Percentiles rank a stretch among this genome's conserved stretches.
phyloP scores from a whole-genome alignment of 2,888 invertebrate genomes.

The Anaspis maculata region DNA sequence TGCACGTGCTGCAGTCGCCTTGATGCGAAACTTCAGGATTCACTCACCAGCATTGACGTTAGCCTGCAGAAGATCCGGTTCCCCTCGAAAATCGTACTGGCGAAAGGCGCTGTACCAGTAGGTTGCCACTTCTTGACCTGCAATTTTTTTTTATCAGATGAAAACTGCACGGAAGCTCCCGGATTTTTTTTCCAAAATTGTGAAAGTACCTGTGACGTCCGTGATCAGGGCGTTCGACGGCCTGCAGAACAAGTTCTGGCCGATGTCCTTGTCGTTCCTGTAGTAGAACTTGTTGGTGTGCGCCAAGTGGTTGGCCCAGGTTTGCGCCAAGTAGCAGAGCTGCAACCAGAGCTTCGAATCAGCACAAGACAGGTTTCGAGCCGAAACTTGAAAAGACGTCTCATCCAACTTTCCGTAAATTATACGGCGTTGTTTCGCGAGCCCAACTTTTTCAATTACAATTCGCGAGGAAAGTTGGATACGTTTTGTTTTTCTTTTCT shows the following conservation, averaged over 20 bases:
- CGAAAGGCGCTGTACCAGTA: slow-evolving; percentile 76
- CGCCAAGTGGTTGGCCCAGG: slow-evolving; percentile 82
- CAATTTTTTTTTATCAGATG: no score
- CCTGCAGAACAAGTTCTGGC: slow-evolving; percentile 72
- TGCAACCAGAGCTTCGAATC: no score
- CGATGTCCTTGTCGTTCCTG: slow-evolving; percentile 67
- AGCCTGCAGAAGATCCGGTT: slow-evolving; percentile 63
- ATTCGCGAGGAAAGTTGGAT: no score
- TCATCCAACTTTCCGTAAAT: no score
- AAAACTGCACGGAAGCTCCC: background rate
- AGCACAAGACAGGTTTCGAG: no score
- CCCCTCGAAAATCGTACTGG: slow-evolving; percentile 66
- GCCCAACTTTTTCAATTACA: no score
- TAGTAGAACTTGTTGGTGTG: slow-evolving; percentile 73
- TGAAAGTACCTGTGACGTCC: slow-evolving; percentile 62
- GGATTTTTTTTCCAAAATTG: no score
- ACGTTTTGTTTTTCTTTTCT: no score
- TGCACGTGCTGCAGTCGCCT: no score
- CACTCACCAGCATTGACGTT: slow-evolving; percentile 67
- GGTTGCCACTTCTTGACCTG: slow-evolving; percentile 71
- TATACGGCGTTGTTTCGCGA: no score
- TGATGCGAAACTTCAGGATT: background rate
- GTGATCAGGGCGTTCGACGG: slow-evolving; percentile 59
- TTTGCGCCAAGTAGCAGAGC: slow-evolving; percentile 74
- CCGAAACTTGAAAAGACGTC: no score